These are phyloP conservation scores for Euphydryas editha DNA, from an alignment of 2,888 invertebrate genomes.

Conservation along the genomic window DNA sequence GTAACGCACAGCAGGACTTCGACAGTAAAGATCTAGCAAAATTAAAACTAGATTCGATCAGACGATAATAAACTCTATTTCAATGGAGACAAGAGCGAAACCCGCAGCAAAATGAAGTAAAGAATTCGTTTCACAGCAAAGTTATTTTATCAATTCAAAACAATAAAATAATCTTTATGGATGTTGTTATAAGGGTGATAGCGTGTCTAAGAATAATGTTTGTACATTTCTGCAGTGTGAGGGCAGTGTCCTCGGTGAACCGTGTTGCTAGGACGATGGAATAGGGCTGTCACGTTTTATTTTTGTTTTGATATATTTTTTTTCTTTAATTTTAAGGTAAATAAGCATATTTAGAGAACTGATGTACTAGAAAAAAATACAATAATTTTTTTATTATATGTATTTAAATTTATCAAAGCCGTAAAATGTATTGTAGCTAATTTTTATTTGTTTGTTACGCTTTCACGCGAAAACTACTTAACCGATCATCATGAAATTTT, in stretches of 20 bases:
- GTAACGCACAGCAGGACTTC: slow-evolving; percentile 68
- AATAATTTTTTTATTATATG: not conserved
- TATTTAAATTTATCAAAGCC: not conserved
- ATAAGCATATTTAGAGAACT: slow-evolving; percentile 26
- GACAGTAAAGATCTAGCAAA: slow-evolving; percentile 64
- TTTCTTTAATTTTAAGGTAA: slow-evolving; percentile 45
- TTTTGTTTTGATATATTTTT: slow-evolving; percentile 52
- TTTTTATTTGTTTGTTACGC: too few species aligned
- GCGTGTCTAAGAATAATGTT: slow-evolving; percentile 40
- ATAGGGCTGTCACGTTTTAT: slow-evolving; percentile 74
- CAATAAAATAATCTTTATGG: slow-evolving; percentile 40
- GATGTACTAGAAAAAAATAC: not conserved
- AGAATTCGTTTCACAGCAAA: slow-evolving; percentile 43
- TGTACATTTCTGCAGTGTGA: slow-evolving; percentile 54
- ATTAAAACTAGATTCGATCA: slow-evolving; percentile 32
- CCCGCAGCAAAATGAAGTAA: slow-evolving; percentile 35
- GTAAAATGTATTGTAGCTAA: not conserved
- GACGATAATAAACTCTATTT: slow-evolving; percentile 47
- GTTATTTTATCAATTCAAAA: slow-evolving; percentile 29
- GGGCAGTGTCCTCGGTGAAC: slow-evolving; percentile 76
- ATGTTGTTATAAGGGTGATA: slow-evolving; percentile 42
- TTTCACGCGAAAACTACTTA: too few species aligned
- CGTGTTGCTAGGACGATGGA: slow-evolving; percentile 66
- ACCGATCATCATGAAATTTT: too few species aligned
- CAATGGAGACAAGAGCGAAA: not conserved